phyloP scores from a whole-genome alignment of 2,113 vertebrate genomes.

The Notechis scutatus region DNA sequence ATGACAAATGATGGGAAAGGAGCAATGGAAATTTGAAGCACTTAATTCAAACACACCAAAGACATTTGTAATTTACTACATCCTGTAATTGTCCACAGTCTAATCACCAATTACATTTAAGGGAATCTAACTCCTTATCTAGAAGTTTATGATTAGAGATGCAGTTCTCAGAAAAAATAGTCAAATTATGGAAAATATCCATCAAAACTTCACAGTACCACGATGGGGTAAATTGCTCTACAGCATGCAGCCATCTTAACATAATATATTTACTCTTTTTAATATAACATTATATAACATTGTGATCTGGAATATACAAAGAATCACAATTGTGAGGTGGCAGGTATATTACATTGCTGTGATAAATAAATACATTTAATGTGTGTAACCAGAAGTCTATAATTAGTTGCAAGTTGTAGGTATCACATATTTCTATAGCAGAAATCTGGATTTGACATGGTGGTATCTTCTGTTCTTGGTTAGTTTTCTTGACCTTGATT shows the following conservation, averaged over 20 bases:
- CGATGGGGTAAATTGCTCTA: background rate
- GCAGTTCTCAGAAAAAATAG: background rate
- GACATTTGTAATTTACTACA: background rate
- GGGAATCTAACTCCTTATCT: background rate
- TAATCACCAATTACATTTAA: background rate
- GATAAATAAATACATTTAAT: background rate
- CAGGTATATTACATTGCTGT: background rate
- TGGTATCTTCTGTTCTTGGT: background rate
- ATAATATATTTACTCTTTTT: background rate
- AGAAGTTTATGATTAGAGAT: background rate
- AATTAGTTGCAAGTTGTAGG: background rate
- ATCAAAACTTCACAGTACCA: background rate
- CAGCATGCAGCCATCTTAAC: background rate
- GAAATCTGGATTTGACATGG: background rate
- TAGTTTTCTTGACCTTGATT: background rate
- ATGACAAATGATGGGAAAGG: background rate
- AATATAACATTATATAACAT: background rate
- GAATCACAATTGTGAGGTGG: background rate
- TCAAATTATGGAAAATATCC: background rate
- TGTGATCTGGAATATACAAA: background rate
- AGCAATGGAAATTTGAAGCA: background rate
- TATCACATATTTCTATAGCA: background rate
- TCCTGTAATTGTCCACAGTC: background rate
- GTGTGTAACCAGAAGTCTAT: background rate
- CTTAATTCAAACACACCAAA: background rate